Base-by-base conservation (phyloP, 2,888 invertebrate genomes). In the Erebia epiphron region DNA sequence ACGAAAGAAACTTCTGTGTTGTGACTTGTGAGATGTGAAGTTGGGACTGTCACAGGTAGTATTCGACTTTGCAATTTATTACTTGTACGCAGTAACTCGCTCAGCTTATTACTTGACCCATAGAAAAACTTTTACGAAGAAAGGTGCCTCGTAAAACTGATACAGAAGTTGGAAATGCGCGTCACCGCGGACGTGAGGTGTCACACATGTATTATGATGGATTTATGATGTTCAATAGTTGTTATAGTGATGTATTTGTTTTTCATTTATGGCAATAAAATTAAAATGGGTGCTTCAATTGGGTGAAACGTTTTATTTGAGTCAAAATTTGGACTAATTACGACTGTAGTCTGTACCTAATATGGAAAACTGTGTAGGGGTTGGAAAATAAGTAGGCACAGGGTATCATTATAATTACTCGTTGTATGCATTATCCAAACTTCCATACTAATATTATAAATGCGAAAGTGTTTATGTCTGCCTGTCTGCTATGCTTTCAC, bases 101-200 rank as follows among this genome's bases (percentile, higher is more conserved):
- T 50, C n/a, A 52, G n/a, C 60, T 57, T 68, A 21, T 74, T 41
- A 18, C 79, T 84, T 83, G 78, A 1, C 64, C 82, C 81, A 70
- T 13, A 50, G 68, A 46, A 71, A 71, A 70, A 86, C 79, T 88
- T 89, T 88, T 87, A 87, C 84, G 86, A 81, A 83, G 81, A 82
- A 80, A 82, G 83, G 83, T 83, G 81, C 75, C 83, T 88, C 90
- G 87, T 89, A 89, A 90, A 89, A 82, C 83, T 81, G 82, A 82
- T 81, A 75, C 83, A 79, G 78, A 81, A 65, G 79, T 80, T 82
- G 79, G 75, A 77, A 79, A 75, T 76, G 78, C 83, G 82, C 83
- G 83, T 82, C 80, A 80, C 78, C 80, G 83, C 79, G 85, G 85
- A 89, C 89, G 90, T 90, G 89, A 88, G 85, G 84, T 83, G 86